Evolutionary conservation across 2,113 vertebrate species (phyloP), one percentile per base, ranked within the genome.

Genomic region (Sylvilagus bachmani): DNA sequence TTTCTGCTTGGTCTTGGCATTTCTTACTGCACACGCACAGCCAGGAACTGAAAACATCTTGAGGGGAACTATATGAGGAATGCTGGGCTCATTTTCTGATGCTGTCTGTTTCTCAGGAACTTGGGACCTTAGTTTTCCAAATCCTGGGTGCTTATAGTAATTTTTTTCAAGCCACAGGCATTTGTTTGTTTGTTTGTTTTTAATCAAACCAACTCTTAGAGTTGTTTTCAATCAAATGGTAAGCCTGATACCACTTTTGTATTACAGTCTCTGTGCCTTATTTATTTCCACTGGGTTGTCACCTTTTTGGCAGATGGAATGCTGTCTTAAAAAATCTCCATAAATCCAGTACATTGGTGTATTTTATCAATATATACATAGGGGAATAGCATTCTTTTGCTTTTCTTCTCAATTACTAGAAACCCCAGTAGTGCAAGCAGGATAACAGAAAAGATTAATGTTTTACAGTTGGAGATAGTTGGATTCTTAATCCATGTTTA

Each of bases 1-100:
- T 64, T 93, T 78, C 58, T 74, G 7, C 29, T 51, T 89, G 22
- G 13, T 89, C 62, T 67, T 95, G 64, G 25, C 61, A 78, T 73
- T 93, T 90, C 12, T 17, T 31, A n/a, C 9, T 58, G 5, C 14
- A 55, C 38, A 2, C 14, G 13, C 44, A 86, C 51, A 86, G 83
- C 31, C 66, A 69, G 80, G 21, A 53, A 75, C 5, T 25, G 13
- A 11, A 79, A 75, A 71, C 85, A 53, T 70, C 33, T 82, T 17
- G 2, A 44, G 27, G 38, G 74, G 3, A 89, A 78, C 51, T 87
- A 31, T 10, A 33, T n/a, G 19, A 64, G 74, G 38, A 44, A 33
- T 74, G 5, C 70, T 82, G 27, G 62, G 6, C 11, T 64, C 27
- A 22, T 78, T 92, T 95, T 88, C 25, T 78, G 31, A 78, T 21